A percentile compares a stretch with the other conserved stretches of the same genome.
These are phyloP conservation scores for Tetrao urogallus DNA, from an alignment of 2,113 vertebrate species.

Conservation along the genomic window DNA sequence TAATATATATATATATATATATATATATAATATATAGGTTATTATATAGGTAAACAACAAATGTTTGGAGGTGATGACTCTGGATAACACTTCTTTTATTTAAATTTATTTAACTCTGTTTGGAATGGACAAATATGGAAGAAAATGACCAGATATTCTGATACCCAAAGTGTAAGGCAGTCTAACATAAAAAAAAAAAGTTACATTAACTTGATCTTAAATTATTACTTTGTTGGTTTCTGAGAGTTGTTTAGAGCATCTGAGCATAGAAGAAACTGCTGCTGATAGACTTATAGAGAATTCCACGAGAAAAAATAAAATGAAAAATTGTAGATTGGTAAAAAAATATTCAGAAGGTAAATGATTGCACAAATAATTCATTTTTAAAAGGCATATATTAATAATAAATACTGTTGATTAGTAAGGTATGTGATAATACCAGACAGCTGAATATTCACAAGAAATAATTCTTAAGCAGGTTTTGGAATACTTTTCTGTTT, in stretches of 20 bases:
- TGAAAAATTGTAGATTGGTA: neutral
- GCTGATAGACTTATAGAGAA: neutral
- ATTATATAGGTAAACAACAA: neutral
- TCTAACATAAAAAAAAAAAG: neutral
- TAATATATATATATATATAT: no score
- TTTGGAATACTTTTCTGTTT: neutral
- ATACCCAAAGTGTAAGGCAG: no score
- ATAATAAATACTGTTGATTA: neutral
- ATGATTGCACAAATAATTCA: neutral
- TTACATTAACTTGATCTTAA: neutral
- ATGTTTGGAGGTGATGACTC: neutral
- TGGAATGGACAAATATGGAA: neutral
- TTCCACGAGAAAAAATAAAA: neutral
- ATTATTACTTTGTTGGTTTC: neutral
- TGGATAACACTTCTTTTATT: neutral
- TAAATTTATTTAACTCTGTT: neutral
- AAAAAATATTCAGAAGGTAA: neutral
- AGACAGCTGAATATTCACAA: neutral
- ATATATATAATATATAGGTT: neutral
- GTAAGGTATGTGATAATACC: neutral
- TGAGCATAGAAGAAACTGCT: neutral
- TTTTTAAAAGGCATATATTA: neutral
- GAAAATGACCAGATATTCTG: neutral
- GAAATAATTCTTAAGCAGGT: neutral
- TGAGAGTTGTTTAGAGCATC: neutral